Conservation (phyloP, 2,797 vertebrate genomes). For the Dendrocincla fuliginosa region DNA sequence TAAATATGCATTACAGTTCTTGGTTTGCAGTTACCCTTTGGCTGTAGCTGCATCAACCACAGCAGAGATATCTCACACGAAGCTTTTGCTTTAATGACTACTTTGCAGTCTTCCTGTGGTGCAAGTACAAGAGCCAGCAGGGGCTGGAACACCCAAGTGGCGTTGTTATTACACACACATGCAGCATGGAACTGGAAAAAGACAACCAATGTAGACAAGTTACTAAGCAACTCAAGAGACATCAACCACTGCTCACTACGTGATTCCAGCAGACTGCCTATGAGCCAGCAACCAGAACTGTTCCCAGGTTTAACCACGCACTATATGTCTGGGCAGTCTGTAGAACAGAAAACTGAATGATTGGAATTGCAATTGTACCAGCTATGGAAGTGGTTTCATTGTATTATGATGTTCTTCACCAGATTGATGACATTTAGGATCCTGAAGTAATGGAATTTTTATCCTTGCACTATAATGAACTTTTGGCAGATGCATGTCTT, state of each 20-base stretch:
- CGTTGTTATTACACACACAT: not conserved
- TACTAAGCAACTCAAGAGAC: not conserved
- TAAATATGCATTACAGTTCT: rapidly evolving
- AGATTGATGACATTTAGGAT: not conserved
- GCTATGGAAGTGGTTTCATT: not conserved
- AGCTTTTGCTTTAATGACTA: not conserved
- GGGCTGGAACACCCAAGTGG: rapidly evolving
- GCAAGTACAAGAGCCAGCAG: not conserved
- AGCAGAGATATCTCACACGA: rapidly evolving
- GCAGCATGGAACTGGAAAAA: rapidly evolving
- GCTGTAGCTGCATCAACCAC: not conserved
- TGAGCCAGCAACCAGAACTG: rapidly evolving
- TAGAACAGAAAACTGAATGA: not conserved
- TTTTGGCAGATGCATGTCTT: not conserved
- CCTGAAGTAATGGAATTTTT: not conserved
- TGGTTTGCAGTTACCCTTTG: not conserved
- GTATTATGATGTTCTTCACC: not conserved
- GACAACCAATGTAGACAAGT: not conserved
- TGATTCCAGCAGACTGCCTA: not conserved
- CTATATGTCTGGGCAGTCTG: not conserved
- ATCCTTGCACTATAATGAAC: not conserved
- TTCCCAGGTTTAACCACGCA: rapidly evolving
- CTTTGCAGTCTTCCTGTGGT: rapidly evolving
- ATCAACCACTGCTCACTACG: not conserved
- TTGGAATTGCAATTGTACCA: not conserved